A percentile compares a stretch with the other conserved stretches of the same genome.
Conservation (phyloP, 1,140 invertebrate genomes). For the Xylocopa sonorina region DNA sequence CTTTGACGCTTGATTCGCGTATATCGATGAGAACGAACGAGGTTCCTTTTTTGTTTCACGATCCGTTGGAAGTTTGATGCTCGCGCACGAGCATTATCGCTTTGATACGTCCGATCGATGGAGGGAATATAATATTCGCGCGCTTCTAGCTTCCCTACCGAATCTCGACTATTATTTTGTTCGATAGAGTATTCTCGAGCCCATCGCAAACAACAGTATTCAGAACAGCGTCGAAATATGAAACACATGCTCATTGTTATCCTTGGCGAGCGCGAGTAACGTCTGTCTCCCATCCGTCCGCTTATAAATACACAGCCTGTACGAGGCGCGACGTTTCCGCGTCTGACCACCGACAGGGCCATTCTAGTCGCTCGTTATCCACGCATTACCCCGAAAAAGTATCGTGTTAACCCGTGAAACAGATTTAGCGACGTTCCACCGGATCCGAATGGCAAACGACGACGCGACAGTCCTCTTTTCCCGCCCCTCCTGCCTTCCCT, state of each 20-base stretch:
- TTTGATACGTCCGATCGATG: no score
- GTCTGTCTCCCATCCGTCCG: neutral
- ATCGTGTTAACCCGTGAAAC: conserved; percentile 29
- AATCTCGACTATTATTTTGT: no score
- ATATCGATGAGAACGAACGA: neutral
- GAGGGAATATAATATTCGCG: no score
- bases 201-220: no score
- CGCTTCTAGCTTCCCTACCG: no score
- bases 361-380: conserved; percentile 11
- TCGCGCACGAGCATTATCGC: no score
- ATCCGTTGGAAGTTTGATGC: neutral
- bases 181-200: no score
- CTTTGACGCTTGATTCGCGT: neutral
- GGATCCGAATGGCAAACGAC: conserved; percentile 29
- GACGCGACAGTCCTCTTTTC: conserved; percentile 14
- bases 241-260: no score
- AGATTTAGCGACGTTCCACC: conserved; percentile 38
- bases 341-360: conserved; percentile 4
- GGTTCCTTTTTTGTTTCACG: neutral
- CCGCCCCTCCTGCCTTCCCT: no score
- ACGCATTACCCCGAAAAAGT: conserved; percentile 3
- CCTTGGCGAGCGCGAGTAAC: no score
- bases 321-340: neutral
- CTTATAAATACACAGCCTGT: neutral
- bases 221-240: no score